Conservation (phyloP, 2,113 vertebrate species). For the Hystrix brachyura region DNA sequence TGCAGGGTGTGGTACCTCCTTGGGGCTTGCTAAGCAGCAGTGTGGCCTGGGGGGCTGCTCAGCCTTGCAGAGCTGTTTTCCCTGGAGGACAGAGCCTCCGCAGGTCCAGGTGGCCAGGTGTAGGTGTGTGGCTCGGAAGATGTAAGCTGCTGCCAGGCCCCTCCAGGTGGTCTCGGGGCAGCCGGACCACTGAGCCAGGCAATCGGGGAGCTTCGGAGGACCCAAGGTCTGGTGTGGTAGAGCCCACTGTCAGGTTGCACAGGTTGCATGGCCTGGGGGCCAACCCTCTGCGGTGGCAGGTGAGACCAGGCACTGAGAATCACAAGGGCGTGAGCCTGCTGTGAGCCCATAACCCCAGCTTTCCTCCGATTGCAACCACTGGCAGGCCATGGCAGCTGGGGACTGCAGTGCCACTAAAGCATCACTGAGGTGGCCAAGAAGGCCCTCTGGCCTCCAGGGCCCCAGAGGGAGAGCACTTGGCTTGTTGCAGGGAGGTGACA, state of each 20-base stretch:
- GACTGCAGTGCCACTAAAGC: background rate
- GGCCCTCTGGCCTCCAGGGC: background rate
- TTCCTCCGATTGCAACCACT: background rate
- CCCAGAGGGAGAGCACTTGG: background rate
- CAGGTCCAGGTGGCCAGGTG: background rate
- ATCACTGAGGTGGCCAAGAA: background rate
- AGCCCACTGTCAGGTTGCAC: background rate
- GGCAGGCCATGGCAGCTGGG: background rate
- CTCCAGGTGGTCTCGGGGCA: background rate
- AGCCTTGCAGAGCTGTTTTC: background rate
- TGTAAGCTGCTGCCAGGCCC: too few relatives aligned
- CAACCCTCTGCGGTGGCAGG: background rate
- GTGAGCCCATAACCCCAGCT: background rate
- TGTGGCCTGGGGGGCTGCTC: background rate
- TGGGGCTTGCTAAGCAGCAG: background rate
- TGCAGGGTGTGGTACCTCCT: background rate
- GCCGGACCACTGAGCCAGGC: background rate
- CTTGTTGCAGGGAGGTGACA: background rate
- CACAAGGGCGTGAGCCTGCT: background rate
- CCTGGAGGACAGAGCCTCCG: background rate
- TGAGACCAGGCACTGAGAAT: too few relatives aligned
- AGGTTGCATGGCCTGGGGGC: too few relatives aligned
- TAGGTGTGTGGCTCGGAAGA: background rate
- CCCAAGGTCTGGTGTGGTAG: background rate
- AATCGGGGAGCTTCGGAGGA: background rate